These are phyloP conservation scores for Drosophila hamatofila DNA, from an alignment of 2,888 invertebrate species.

Conservation along the genomic window DNA sequence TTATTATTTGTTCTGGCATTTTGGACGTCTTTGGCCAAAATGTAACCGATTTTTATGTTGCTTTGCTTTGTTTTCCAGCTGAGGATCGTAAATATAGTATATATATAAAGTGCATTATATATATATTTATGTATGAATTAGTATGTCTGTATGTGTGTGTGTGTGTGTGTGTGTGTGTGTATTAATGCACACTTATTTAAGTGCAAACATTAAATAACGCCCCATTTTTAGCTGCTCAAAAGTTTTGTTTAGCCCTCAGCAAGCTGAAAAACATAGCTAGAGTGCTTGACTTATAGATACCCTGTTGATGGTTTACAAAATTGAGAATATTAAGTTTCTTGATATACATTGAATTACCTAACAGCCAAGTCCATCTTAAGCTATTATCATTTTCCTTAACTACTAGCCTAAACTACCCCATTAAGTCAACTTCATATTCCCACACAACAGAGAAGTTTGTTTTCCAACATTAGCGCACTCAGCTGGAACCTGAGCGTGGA, in stretches of 20 bases:
- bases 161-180: background rate
- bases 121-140: background rate
- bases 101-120: background rate
- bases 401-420: background rate
- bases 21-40: slow-evolving; percentile 49
- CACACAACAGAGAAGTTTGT: background rate
- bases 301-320: background rate
- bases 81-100: slow-evolving; percentile 11
- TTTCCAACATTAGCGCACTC: slow-evolving; percentile 65
- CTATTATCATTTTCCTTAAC: background rate
- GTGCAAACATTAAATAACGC: slow-evolving; percentile 38
- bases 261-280: background rate
- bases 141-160: background rate
- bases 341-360: no score
- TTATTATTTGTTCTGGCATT: slow-evolving; percentile 51
- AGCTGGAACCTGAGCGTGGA: slow-evolving; percentile 69
- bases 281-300: background rate
- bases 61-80: slow-evolving; percentile 38
- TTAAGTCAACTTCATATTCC: no score
- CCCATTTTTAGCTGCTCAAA: slow-evolving; percentile 18
- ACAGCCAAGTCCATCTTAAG: rapidly evolving
- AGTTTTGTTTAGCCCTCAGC: slow-evolving; percentile 14
- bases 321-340: no score
- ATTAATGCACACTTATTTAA: slow-evolving; percentile 7
- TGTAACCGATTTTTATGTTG: slow-evolving; percentile 59